Evolutionary conservation across 2,113 vertebrate genomes (phyloP), one percentile per base, ranked within the genome.

Genomic region (Seriola dumerili): DNA sequence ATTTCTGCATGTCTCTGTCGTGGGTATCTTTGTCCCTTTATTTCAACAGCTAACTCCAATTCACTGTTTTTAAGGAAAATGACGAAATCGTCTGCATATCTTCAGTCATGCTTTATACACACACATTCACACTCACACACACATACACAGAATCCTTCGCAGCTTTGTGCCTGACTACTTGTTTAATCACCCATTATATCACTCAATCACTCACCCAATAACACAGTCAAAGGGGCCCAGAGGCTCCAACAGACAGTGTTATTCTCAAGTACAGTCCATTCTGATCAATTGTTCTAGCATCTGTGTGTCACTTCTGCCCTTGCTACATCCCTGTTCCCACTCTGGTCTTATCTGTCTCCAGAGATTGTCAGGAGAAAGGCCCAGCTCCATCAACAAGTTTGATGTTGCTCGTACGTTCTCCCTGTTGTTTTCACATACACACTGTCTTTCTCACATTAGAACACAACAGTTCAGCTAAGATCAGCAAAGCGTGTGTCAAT

Each of bases 281-380:
- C 71, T 78, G 74, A 86, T 85, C 87, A 89, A 85, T 79, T 85
- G 71, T 73, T 68, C 58, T 9, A 50, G 72, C 61, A 63, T 76
- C n/a, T 48, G 80, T 59, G 66, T 81, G 84, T 86, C 76, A 75
- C 73, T 72, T 23, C 16, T 84, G 85, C 69, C 86, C 88, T 84
- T 82, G 64, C 76, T 25, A 6, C 16, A 72, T 54, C 32, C 10
- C 57, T 63, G 73, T 69, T 76, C 55, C 68, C 76, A 32, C 75
- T 85, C 84, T 50, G 87, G 50, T 88, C 70, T 87, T 89, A 91
- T 91, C 88, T 61, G 34, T 59, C 91, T 72, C 79, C 59, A 69
- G 80, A 88, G 85, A 82, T 58, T 25, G 63, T 66, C 42, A 19
- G 73, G 65, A 75, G 79, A 85, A 88, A 78, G 50, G 32, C 2